Conservation (phyloP, 2,888 invertebrate species). For the Diarsia dahlii region DNA sequence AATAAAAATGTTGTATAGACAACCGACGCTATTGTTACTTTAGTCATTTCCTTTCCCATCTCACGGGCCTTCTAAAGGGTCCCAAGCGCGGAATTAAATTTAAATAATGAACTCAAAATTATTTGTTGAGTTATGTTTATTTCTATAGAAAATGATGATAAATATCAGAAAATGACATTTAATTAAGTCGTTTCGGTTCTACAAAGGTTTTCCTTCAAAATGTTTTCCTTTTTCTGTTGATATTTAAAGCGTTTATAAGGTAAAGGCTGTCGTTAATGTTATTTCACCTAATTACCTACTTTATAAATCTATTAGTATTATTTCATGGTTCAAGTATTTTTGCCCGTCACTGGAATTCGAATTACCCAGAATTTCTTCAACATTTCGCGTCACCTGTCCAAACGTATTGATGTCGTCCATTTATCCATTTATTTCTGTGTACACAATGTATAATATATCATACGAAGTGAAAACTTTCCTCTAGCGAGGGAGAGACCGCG, state of each 20-base stretch:
- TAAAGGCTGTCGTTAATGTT: slow-evolving; percentile 13
- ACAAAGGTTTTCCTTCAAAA: slow-evolving; percentile 17
- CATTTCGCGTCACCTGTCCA: slow-evolving; percentile 7
- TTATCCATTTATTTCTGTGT: slow-evolving; percentile 25
- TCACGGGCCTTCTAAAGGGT: slow-evolving; percentile 39
- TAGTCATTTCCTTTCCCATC: slow-evolving; percentile 48
- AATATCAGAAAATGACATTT: slow-evolving; percentile 52
- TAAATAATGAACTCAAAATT: slow-evolving; percentile 65
- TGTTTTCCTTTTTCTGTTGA: slow-evolving; percentile 8
- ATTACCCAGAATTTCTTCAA: neutral
- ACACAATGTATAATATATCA: slow-evolving; percentile 41
- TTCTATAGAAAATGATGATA: slow-evolving; percentile 51
- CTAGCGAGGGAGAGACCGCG: slow-evolving; percentile 61
- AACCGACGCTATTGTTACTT: slow-evolving; percentile 54
- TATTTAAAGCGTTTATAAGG: slow-evolving; percentile 13
- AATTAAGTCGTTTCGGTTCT: slow-evolving; percentile 44
- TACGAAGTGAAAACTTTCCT: slow-evolving; percentile 56
- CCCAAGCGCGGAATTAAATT: slow-evolving; percentile 56
- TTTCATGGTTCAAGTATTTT: neutral
- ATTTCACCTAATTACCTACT: slow-evolving; percentile 6
- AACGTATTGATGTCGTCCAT: slow-evolving; percentile 29
- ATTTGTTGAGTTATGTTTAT: slow-evolving; percentile 53
- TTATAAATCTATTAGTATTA: neutral
- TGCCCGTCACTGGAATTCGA: neutral
- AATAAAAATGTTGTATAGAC: slow-evolving; percentile 45